phyloP scores from a whole-genome alignment of 2,888 invertebrate genomes.

The Gibbula magus region DNA sequence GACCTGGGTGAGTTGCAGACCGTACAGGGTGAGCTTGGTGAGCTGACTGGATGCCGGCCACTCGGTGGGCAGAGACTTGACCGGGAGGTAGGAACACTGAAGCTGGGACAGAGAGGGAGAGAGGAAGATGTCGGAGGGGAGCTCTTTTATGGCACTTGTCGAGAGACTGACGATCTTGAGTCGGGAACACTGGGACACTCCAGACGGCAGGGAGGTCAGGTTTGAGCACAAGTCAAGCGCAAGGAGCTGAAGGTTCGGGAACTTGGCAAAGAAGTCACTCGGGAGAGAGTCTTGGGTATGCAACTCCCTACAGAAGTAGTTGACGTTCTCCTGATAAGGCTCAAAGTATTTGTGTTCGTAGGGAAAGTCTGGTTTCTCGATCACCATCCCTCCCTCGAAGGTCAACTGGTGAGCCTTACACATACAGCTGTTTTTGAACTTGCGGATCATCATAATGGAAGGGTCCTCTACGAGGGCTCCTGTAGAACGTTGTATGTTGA shows the following conservation, averaged over 20 bases:
- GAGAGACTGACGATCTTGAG: conserved; percentile 51
- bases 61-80: conserved; percentile 51
- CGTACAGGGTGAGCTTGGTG: conserved; percentile 52
- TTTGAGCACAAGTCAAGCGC: conserved; percentile 26
- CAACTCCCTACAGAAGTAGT: conserved; percentile 47
- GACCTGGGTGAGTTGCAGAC: conserved; percentile 55
- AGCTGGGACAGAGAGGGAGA: conserved; percentile 39
- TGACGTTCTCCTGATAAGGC: conserved; percentile 58
- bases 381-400: conserved; percentile 19
- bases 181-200: conserved; percentile 46
- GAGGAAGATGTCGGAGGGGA: conserved; percentile 56
- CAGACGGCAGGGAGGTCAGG: conserved; percentile 44
- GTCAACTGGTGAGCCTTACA: conserved; percentile 37
- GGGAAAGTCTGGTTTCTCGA: conserved; percentile 14
- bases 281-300: conserved; percentile 44
- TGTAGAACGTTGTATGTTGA: conserved; percentile 28
- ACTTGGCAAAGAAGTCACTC: conserved; percentile 54
- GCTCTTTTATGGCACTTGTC: conserved; percentile 44
- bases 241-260: conserved; percentile 50
- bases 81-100: conserved; percentile 42
- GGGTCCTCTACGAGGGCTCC: conserved; percentile 26
- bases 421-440: background rate
- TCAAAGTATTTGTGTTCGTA: conserved; percentile 46
- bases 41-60: conserved; percentile 49
- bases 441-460: background rate